Percentiles rank a stretch among this genome's conserved stretches.
Evolutionary conservation across 2,113 vertebrate species (phyloP).

Genomic region (Ammodytes dubius): DNA sequence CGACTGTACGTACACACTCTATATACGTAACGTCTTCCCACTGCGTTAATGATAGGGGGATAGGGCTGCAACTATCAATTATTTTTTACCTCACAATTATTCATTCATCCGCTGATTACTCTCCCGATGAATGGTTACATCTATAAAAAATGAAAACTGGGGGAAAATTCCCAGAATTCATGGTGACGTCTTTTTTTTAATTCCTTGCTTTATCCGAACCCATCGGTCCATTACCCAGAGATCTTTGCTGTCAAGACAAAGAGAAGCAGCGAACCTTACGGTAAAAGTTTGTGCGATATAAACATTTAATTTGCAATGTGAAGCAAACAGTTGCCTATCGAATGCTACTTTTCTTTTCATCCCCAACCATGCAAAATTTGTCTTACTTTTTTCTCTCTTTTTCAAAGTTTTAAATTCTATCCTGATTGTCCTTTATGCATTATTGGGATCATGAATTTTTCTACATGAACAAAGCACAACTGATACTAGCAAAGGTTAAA

Average conservation of each 20-base stretch:
- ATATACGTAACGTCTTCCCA: neutral
- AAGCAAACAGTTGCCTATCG: neutral
- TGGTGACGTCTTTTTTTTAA: neutral
- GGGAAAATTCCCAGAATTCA: neutral
- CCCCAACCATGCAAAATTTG: neutral
- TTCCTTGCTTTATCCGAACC: neutral
- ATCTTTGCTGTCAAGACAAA: neutral
- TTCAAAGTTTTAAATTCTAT: neutral
- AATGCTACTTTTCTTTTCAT: neutral
- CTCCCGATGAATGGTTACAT: neutral
- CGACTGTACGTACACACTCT: neutral
- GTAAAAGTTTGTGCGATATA: neutral
- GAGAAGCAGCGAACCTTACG: neutral
- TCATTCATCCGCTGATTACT: neutral
- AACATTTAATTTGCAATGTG: neutral
- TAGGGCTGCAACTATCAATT: neutral
- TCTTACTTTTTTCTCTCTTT: neutral
- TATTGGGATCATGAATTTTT: neutral
- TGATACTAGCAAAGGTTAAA: conserved; percentile 11
- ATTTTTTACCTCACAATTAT: neutral
- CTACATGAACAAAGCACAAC: conserved; percentile 2
- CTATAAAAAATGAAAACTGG: neutral
- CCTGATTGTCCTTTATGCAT: neutral
- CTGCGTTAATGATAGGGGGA: neutral
- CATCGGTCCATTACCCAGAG: neutral